Conservation (phyloP, 2,888 invertebrate genomes). For the Odontocerum albicorne region DNA sequence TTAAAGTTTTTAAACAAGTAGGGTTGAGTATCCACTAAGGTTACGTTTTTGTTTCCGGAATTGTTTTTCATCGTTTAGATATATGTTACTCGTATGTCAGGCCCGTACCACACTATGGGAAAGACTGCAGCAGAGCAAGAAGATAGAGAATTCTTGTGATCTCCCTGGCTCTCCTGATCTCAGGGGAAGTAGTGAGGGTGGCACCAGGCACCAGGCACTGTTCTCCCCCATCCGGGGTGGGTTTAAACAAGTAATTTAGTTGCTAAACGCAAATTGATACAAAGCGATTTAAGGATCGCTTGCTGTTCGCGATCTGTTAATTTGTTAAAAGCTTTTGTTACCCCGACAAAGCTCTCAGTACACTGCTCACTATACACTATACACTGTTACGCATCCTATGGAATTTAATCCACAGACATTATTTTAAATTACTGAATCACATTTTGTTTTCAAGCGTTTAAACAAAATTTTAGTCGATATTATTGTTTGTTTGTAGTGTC, state of each 20-base stretch:
- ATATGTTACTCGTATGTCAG: too few species aligned
- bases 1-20: too few species aligned
- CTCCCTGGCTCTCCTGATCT: background rate
- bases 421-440: slow-evolving; percentile 22
- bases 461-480: too few species aligned
- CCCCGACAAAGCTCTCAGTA: slow-evolving; percentile 19
- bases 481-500: too few species aligned
- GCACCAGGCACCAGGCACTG: too few species aligned
- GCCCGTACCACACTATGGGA: too few species aligned
- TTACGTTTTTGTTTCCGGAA: too few species aligned
- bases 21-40: too few species aligned
- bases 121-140: background rate
- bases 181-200: background rate
- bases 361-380: too few species aligned
- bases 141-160: background rate
- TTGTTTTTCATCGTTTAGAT: too few species aligned
- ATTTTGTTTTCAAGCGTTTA: too few species aligned
- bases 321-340: slow-evolving; percentile 37
- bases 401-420: slow-evolving; percentile 31
- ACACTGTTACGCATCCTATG: slow-evolving; percentile 12
- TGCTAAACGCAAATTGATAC: slow-evolving; percentile 37
- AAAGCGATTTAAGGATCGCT: slow-evolving; percentile 36
- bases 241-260: slow-evolving; percentile 37
- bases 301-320: slow-evolving; percentile 33
- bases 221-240: slow-evolving; percentile 2